Evolutionary conservation across 2,113 vertebrate species (phyloP).

Genomic region (Neogobius melanostomus): DNA sequence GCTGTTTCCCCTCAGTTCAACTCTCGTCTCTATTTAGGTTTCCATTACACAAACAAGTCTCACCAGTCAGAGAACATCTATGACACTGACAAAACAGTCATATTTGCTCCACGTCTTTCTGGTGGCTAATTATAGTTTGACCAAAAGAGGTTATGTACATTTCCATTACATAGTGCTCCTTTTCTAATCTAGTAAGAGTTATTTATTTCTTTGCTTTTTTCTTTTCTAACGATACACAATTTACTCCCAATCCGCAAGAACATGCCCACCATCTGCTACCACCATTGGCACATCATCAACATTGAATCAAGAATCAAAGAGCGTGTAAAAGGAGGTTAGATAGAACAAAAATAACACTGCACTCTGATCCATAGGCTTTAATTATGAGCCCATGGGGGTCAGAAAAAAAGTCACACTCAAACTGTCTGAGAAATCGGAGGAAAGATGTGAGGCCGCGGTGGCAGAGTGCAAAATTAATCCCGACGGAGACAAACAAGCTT

Average conservation of each 20-base stretch:
- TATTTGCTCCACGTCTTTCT: too few species aligned
- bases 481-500: neutral
- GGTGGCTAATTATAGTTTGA: too few species aligned
- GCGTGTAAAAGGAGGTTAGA: neutral
- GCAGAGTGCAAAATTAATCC: constrained; percentile 12
- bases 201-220: too few species aligned
- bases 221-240: neutral
- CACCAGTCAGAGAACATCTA: too few species aligned
- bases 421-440: constrained; percentile 30
- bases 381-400: constrained; percentile 33
- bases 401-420: constrained; percentile 24
- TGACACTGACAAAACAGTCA: too few species aligned
- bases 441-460: constrained; percentile 14
- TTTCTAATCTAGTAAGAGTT: too few species aligned
- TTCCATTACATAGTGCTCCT: too few species aligned
- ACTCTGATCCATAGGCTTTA: constrained; percentile 33
- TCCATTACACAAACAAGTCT: too few species aligned
- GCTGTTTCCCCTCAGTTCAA: too few species aligned
- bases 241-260: neutral
- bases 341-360: neutral
- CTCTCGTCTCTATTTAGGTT: too few species aligned
- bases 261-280: neutral
- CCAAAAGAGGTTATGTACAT: too few species aligned
- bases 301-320: neutral
- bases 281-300: neutral